These are phyloP conservation scores for Cydia pomonella DNA, from an alignment of 1,140 invertebrate genomes.

Conservation along the genomic window DNA sequence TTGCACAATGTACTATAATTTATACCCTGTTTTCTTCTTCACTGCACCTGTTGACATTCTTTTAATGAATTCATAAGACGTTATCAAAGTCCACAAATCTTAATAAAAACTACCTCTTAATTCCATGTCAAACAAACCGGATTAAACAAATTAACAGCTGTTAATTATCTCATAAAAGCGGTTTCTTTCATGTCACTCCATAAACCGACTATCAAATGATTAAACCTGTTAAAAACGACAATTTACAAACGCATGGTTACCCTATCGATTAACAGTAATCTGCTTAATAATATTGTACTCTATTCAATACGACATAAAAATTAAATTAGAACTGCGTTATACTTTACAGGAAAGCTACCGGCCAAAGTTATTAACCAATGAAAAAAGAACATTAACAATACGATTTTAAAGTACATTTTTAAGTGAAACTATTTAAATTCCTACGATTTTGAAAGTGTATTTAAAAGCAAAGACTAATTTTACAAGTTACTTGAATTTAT, in stretches of 20 bases:
- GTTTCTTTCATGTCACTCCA: neutral
- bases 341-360: neutral
- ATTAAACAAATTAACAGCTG: neutral
- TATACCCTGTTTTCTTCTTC: neutral
- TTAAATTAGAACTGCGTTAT: neutral
- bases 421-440: neutral
- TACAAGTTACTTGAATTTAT: neutral
- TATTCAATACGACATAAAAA: neutral
- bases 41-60: neutral
- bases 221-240: slow-evolving; percentile 13
- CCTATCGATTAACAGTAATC: neutral
- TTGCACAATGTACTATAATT: too few relatives aligned
- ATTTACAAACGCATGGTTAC: slow-evolving; percentile 4
- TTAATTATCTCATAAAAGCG: neutral
- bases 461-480: neutral
- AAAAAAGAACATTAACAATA: neutral
- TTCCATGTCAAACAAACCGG: slow-evolving; percentile 17
- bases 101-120: neutral
- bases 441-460: neutral
- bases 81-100: neutral
- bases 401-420: neutral
- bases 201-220: slow-evolving; percentile 7
- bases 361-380: neutral
- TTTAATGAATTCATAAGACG: neutral
- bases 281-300: neutral